phyloP scores from a whole-genome alignment of 2,113 vertebrate species.

The Dromas ardeola region DNA sequence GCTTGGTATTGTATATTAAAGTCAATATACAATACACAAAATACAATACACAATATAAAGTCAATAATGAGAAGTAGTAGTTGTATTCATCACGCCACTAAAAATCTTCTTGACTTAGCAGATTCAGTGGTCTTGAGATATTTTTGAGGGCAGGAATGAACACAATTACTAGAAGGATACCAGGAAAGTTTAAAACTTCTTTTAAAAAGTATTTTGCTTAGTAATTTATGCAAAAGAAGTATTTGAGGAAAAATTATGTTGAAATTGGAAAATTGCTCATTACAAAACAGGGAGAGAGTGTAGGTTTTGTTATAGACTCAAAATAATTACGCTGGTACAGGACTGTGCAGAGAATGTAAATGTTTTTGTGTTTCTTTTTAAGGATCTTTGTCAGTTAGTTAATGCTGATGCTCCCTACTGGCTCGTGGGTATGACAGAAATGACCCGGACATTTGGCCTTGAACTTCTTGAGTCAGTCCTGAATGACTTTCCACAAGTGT shows the following conservation, averaged over 20 bases:
- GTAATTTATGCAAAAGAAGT: not conserved
- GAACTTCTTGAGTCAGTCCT: conserved; percentile 97
- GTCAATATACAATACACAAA: not conserved
- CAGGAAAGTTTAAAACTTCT: not conserved
- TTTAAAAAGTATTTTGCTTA: not conserved
- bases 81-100: not conserved
- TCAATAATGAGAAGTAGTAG: not conserved
- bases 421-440: conserved; percentile 99
- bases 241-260: not conserved
- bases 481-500: conserved; percentile 96
- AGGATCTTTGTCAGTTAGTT: conserved; percentile 98
- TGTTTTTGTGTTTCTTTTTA: conserved; percentile 27
- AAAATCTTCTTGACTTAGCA: not conserved
- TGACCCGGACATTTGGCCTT: conserved; percentile 96
- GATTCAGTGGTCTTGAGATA: not conserved
- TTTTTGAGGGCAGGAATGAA: not conserved
- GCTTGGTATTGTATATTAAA: not conserved
- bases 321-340: not conserved
- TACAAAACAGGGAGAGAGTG: not conserved
- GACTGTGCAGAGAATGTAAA: not conserved
- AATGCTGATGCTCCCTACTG: conserved; percentile 98
- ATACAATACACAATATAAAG: too few species aligned
- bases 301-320: not conserved
- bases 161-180: not conserved
- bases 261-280: not conserved